These are phyloP conservation scores for Lochmaea capreae DNA, from an alignment of 2,888 invertebrate genomes.

Conservation along the genomic window DNA sequence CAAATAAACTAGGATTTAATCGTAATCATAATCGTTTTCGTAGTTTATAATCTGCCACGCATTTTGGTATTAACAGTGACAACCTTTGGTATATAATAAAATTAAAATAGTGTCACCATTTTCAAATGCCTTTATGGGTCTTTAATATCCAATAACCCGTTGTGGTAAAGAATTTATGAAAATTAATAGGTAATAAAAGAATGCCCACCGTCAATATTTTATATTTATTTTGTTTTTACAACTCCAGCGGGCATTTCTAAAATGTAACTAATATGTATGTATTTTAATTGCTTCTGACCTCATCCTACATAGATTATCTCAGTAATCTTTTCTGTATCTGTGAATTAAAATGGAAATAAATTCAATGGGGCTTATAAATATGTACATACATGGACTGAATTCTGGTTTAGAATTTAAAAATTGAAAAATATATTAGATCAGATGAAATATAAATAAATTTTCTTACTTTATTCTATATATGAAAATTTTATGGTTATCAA, in stretches of 20 bases:
- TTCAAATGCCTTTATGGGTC: constrained; percentile 53
- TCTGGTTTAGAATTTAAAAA: background rate
- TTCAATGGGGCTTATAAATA: constrained; percentile 8
- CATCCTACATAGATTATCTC: constrained; percentile 31
- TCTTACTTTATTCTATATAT: background rate
- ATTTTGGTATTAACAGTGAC: constrained; percentile 37
- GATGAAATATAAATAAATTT: background rate
- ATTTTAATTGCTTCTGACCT: constrained; percentile 32
- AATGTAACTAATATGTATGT: constrained; percentile 41
- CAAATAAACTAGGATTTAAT: constrained; percentile 36
- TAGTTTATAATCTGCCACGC: constrained; percentile 43
- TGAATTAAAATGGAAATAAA: constrained; percentile 28
- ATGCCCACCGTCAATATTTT: constrained; percentile 48
- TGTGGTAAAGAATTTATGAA: constrained; percentile 55
- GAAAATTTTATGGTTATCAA: no score
- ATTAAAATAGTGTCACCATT: constrained; percentile 53
- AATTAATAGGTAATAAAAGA: constrained; percentile 56
- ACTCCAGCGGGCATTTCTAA: constrained; percentile 38
- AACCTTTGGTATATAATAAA: constrained; percentile 44
- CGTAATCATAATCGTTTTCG: constrained; percentile 33
- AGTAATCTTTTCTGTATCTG: constrained; percentile 27
- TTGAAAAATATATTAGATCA: background rate
- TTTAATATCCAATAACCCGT: constrained; percentile 55
- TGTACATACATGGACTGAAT: constrained; percentile 12
- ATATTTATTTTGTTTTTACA: constrained; percentile 49